A percentile compares a stretch with the other conserved stretches of the same genome.
phyloP scores from a whole-genome alignment of 2,113 vertebrate species.

The Hyla sarda region DNA sequence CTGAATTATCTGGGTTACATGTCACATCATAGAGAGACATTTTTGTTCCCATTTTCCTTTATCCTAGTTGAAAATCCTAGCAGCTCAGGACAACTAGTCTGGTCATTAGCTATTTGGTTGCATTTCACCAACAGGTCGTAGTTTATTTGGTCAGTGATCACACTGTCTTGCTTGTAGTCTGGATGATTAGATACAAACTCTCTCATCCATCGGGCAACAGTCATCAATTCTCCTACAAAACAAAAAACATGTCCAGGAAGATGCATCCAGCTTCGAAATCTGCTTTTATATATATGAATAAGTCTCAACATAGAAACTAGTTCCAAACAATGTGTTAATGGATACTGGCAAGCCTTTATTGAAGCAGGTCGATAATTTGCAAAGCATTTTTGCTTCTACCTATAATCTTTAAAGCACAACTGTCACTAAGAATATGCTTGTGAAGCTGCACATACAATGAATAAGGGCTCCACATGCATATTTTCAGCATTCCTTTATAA shows the following conservation, averaged over 20 bases:
- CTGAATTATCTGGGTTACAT: slow-evolving; percentile 38
- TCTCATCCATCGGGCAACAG: slow-evolving; percentile 95
- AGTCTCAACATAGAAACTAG: no score
- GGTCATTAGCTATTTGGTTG: slow-evolving; percentile 85
- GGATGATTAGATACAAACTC: slow-evolving; percentile 90
- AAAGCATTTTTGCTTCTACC: no score
- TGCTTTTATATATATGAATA: no score
- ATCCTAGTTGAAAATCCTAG: slow-evolving; percentile 83
- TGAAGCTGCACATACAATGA: no score
- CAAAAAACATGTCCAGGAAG: neutral
- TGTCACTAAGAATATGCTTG: no score
- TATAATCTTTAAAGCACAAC: no score
- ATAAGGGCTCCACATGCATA: no score
- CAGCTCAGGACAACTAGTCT: slow-evolving; percentile 88
- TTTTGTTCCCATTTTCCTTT: slow-evolving; percentile 74
- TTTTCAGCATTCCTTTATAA: no score
- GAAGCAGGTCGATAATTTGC: no score
- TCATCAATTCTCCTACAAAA: slow-evolving; percentile 92
- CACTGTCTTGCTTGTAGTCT: slow-evolving; percentile 92
- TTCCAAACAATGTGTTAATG: no score
- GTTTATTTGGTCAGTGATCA: slow-evolving; percentile 93
- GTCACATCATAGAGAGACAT: slow-evolving; percentile 55
- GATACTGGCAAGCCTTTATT: no score
- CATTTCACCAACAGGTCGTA: slow-evolving; percentile 90
- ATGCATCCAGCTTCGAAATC: no score